Conservation (phyloP, 2,888 invertebrate genomes). For the Leptopterna dolabrata region DNA sequence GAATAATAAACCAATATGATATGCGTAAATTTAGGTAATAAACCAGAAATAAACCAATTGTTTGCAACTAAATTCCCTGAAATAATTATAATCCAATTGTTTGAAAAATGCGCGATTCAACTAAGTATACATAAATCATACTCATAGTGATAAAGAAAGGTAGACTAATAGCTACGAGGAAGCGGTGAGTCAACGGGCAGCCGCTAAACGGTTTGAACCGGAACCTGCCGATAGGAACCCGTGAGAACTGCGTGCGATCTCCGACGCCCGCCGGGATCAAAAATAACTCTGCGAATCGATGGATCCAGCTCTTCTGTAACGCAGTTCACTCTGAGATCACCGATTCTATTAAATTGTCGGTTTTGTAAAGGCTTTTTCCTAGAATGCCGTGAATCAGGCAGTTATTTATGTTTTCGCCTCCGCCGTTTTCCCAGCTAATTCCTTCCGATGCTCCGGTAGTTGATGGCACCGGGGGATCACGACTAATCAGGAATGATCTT, state of each 20-base stretch:
- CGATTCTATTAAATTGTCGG: not conserved
- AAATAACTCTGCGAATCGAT: not conserved
- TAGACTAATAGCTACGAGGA: not conserved
- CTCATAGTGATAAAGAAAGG: not conserved
- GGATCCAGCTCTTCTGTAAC: not conserved
- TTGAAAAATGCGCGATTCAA: no score
- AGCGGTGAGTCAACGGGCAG: not conserved
- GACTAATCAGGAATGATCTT: no score
- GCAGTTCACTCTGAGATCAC: not conserved
- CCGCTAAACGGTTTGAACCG: not conserved
- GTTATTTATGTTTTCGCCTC: not conserved
- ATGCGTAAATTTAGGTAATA: no score
- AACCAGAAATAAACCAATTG: no score
- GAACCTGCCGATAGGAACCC: not conserved
- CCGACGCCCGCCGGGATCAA: not conserved
- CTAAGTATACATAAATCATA: not conserved
- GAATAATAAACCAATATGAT: no score
- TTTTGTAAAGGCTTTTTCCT: not conserved
- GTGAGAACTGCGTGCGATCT: slow-evolving; percentile 3
- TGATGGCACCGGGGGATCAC: no score
- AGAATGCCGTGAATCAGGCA: not conserved
- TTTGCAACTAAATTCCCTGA: no score
- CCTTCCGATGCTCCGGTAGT: not conserved
- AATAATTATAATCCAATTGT: no score
- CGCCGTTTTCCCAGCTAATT: not conserved